Evolutionary conservation across 2,113 vertebrate genomes (phyloP), one percentile per base, ranked within the genome.

Genomic region (Pollachius pollachius): DNA sequence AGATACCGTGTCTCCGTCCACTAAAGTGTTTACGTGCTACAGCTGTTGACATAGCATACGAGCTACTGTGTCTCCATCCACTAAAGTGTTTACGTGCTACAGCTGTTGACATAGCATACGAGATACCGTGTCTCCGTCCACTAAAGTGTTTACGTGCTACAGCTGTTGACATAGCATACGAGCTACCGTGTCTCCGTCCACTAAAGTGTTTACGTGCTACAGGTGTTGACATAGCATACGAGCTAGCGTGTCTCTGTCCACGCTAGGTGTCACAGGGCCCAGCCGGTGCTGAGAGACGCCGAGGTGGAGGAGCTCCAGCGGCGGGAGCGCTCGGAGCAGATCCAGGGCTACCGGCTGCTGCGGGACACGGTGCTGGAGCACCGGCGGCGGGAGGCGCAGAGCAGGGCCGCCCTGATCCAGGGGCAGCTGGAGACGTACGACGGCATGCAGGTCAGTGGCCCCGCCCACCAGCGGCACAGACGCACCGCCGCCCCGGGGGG

Each of bases 311-410:
- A 93, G 65, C 84, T 86, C 54, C 91, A 91, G 82, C 81, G 84
- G 48, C 89, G 76, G 67, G 30, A 74, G 41, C 93, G 88, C 67
- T 77, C 79, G 0, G 95, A 95, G 71, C 91, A 93, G 84, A 86
- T 95, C 57, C 94, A 93, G 66, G 79, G 64, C 58, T 97, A 93
- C 76, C 92, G 87, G 15, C 62, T 96, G 75, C 74, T 90, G 16
- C 86, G 91, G 61, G 79, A 81, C 11, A 80, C 83, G 5, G 19
- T 90, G 64, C 80, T 94, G 58, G 89, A 95, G 65, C 74, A 90
- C 65, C 91, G 89, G 59, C 74, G 91, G 59, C 74, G 85, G 52
- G 89, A 94, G 70, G 69, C 79, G 69, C 81, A 81, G n/a, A 74
- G 82, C 21, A 84, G 89, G 48, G 72, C 67, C 52, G 85, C 89